Evolutionary conservation across 2,888 invertebrate genomes (phyloP).

Genomic region (Habroteleia sp.): DNA sequence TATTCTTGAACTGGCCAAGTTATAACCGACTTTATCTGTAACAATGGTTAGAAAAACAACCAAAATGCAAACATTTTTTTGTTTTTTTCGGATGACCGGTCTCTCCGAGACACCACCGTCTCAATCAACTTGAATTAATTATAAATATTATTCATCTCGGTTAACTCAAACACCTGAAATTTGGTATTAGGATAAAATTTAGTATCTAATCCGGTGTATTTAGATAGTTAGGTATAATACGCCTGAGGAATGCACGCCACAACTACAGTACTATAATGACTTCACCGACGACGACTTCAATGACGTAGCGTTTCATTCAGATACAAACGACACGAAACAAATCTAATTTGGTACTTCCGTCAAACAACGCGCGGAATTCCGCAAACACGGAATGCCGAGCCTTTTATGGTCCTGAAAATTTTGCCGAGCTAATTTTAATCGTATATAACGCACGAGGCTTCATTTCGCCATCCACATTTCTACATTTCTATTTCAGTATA

Average conservation of each 20-base stretch:
- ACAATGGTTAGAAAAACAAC: background rate
- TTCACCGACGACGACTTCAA: constrained; percentile 44
- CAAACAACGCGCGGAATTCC: constrained; percentile 56
- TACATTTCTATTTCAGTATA: too few species aligned
- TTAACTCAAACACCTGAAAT: constrained; percentile 6
- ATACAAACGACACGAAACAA: constrained; percentile 67
- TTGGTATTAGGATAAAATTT: constrained; percentile 52
- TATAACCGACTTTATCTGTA: background rate
- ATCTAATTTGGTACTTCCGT: constrained; percentile 73
- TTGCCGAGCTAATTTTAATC: constrained; percentile 41
- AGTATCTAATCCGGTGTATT: constrained; percentile 37
- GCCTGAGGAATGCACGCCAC: constrained; percentile 59
- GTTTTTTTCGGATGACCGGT: background rate
- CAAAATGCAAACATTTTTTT: too few species aligned
- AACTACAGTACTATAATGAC: constrained; percentile 62
- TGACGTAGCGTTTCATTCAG: constrained; percentile 72
- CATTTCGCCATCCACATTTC: too few species aligned
- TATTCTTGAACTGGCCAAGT: constrained; percentile 38
- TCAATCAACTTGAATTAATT: constrained; percentile 5
- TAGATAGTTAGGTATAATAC: constrained; percentile 53
- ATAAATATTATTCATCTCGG: constrained; percentile 39
- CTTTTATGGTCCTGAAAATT: constrained; percentile 57
- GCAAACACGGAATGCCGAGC: constrained; percentile 48
- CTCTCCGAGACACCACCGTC: constrained; percentile 11
- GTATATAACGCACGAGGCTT: background rate